These are phyloP conservation scores for Formicarius rufipectus DNA, from an alignment of 2,113 vertebrate genomes.

Conservation along the genomic window DNA sequence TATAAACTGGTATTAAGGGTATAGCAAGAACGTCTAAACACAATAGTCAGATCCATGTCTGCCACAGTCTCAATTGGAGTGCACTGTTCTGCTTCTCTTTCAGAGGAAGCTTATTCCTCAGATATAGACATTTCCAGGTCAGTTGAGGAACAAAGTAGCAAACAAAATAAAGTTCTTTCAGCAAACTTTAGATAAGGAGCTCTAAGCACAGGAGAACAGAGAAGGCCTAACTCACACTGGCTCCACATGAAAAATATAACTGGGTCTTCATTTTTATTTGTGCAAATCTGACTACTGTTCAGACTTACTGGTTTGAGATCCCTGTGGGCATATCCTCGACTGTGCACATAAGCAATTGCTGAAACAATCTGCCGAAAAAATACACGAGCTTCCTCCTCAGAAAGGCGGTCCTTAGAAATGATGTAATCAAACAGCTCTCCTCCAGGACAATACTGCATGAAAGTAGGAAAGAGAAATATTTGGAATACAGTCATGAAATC, in stretches of 20 bases:
- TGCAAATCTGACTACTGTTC: background rate
- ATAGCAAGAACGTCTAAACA: background rate
- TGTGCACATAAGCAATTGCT: slow-evolving; percentile 91
- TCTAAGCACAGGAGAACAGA: background rate
- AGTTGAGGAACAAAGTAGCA: accelerated
- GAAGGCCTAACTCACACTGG: background rate
- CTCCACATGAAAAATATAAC: background rate
- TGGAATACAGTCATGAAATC: background rate
- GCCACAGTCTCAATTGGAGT: background rate
- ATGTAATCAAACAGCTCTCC: slow-evolving; percentile 97
- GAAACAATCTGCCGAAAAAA: slow-evolving; percentile 96
- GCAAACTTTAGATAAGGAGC: background rate
- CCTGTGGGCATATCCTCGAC: slow-evolving; percentile 91
- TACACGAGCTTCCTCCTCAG: slow-evolving; percentile 87
- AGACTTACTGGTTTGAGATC: slow-evolving; percentile 92
- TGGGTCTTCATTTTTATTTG: background rate
- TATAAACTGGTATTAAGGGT: background rate
- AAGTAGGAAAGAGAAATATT: background rate
- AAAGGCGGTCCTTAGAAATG: slow-evolving; percentile 89
- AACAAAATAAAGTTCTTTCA: background rate
- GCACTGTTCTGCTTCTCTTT: background rate
- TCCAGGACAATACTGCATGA: slow-evolving; percentile 90
- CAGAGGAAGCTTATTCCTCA: background rate
- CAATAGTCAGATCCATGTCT: background rate
- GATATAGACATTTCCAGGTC: background rate